Evolutionary conservation across 2,797 vertebrate species (phyloP).

Genomic region (Sebastes diaconus): DNA sequence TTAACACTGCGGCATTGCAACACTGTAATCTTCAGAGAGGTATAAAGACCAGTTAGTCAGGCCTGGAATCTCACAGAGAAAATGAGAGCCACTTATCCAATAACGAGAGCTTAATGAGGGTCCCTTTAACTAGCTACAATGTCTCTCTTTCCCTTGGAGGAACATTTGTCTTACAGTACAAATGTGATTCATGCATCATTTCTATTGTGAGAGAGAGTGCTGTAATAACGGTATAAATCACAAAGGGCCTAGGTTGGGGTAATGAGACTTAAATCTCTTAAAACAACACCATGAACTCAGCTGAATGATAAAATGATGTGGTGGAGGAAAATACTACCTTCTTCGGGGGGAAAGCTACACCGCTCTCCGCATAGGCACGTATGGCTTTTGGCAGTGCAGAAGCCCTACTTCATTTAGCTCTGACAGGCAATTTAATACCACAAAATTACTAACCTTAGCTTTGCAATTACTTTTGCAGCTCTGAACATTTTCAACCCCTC

Average conservation of each 20-base stretch:
- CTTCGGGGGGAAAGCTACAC: conserved; percentile 77
- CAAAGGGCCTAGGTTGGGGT: conserved; percentile 75
- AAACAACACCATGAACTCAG: conserved; percentile 84
- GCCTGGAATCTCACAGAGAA: conserved; percentile 81
- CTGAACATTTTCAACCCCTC: conserved; percentile 75
- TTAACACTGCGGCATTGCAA: conserved; percentile 68
- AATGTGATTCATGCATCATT: conserved; percentile 86
- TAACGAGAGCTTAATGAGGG: conserved; percentile 86
- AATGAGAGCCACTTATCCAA: conserved; percentile 87
- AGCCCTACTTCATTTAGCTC: conserved; percentile 83
- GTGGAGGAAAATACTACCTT: conserved; percentile 78
- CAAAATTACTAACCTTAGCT: conserved; percentile 86
- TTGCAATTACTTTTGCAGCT: conserved; percentile 85
- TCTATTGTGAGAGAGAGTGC: conserved; percentile 82
- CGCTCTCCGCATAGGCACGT: conserved; percentile 69
- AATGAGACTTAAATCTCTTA: conserved; percentile 85
- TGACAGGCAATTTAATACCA: conserved; percentile 85
- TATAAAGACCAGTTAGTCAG: conserved; percentile 82
- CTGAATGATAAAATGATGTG: conserved; percentile 83
- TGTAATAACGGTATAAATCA: conserved; percentile 85
- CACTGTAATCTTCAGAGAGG: conserved; percentile 78
- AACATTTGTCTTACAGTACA: conserved; percentile 85
- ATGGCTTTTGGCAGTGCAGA: conserved; percentile 82
- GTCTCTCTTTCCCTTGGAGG: conserved; percentile 81
- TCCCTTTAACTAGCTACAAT: conserved; percentile 82